Conservation (phyloP, 2,113 vertebrate species). For the Nicator chloris region DNA sequence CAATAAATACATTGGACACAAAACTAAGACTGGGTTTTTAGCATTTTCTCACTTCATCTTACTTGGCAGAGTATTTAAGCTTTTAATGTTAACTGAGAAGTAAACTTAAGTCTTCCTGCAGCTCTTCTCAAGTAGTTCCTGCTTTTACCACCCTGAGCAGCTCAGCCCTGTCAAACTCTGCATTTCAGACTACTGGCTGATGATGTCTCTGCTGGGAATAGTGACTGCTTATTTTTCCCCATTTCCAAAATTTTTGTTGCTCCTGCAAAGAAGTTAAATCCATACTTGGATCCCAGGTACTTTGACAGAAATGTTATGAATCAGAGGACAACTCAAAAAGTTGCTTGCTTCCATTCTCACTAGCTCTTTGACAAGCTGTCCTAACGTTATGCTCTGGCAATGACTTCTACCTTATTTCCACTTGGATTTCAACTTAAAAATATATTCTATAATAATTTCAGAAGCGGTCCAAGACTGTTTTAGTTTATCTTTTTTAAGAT, state of each 20-base stretch:
- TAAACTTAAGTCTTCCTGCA: neutral
- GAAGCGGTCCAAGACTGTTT: neutral
- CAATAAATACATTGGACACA: neutral
- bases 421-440: neutral
- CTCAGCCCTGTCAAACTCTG: neutral
- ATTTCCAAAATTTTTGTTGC: neutral
- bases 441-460: neutral
- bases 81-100: neutral
- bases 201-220: neutral
- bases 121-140: neutral
- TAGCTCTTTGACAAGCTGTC: neutral
- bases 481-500: neutral
- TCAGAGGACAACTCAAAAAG: neutral
- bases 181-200: neutral
- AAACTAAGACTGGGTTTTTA: neutral
- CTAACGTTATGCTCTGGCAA: neutral
- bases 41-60: neutral
- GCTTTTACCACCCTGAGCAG: neutral
- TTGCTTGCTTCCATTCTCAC: neutral
- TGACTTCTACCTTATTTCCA: neutral
- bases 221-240: neutral
- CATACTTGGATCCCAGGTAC: neutral
- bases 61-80: neutral
- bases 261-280: neutral
- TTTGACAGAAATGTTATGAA: neutral